Conservation (phyloP, 2,797 vertebrate species). For the Xiphophorus birchmanni region DNA sequence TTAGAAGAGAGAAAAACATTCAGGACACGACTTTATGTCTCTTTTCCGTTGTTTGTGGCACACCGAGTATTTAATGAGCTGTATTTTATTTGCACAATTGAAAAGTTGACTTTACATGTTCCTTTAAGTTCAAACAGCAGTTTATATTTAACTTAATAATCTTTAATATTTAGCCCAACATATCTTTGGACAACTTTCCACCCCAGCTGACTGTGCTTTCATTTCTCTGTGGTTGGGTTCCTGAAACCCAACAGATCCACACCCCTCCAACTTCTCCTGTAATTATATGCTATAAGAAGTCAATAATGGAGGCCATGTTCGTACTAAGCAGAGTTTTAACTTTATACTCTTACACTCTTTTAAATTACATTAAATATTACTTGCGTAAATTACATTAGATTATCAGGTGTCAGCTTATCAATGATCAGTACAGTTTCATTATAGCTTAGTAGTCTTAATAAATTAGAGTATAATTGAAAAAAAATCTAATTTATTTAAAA, state of each 20-base stretch:
- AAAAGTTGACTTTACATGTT: not conserved
- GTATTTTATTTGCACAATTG: not conserved
- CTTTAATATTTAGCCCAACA: not conserved
- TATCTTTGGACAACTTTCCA: not conserved
- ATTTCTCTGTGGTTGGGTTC: constrained; percentile 29
- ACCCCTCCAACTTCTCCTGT: constrained; percentile 36
- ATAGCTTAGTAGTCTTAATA: not conserved
- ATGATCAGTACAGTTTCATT: not conserved
- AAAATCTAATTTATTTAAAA: not conserved
- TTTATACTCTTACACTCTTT: not conserved
- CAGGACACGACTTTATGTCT: not conserved
- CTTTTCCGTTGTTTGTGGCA: not conserved
- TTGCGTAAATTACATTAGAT: not conserved
- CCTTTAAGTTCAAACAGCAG: not conserved
- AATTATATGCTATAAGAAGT: constrained; percentile 24
- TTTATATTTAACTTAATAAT: not conserved
- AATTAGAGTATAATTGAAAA: not conserved
- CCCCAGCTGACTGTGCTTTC: not conserved
- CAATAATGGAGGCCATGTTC: not conserved
- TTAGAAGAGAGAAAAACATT: not conserved
- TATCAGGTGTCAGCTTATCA: not conserved
- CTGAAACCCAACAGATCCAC: constrained; percentile 22
- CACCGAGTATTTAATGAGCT: not conserved
- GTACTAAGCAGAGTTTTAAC: not conserved
- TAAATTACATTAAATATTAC: too few species aligned